A percentile compares a stretch with the other conserved stretches of the same genome.
phyloP scores from a whole-genome alignment of 2,888 invertebrate genomes.

The Cataglyphis cursor region DNA sequence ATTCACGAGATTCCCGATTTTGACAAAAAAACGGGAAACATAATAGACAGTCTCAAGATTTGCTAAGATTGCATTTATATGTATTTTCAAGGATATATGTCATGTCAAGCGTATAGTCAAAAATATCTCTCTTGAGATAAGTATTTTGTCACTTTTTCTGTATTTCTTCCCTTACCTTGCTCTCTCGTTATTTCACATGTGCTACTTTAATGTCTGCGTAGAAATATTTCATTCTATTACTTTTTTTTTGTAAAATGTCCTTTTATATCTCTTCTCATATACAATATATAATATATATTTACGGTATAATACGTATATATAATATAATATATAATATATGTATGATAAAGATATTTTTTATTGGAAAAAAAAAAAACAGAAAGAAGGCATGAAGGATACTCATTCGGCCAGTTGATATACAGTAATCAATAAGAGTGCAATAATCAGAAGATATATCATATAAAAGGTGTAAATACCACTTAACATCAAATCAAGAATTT shows the following conservation, averaged over 20 bases:
- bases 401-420: too few relatives aligned
- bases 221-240: neutral
- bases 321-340: neutral
- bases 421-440: too few relatives aligned
- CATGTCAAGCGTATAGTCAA: neutral
- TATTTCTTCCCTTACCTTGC: neutral
- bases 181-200: neutral
- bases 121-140: neutral
- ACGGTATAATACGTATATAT: neutral
- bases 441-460: too few relatives aligned
- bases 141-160: neutral
- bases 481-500: neutral
- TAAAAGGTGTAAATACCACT: too few relatives aligned
- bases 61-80: slow-evolving; percentile 5
- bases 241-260: neutral
- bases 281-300: neutral
- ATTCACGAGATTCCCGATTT: neutral
- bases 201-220: neutral
- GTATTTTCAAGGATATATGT: neutral
- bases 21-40: neutral
- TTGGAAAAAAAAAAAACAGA: too few relatives aligned
- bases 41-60: neutral
- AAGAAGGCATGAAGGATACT: too few relatives aligned
- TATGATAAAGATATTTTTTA: neutral
- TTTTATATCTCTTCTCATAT: neutral